A percentile compares a stretch with the other conserved stretches of the same genome.
These are phyloP conservation scores for Etheostoma spectabile DNA, from an alignment of 2,113 vertebrate species.

Conservation along the genomic window DNA sequence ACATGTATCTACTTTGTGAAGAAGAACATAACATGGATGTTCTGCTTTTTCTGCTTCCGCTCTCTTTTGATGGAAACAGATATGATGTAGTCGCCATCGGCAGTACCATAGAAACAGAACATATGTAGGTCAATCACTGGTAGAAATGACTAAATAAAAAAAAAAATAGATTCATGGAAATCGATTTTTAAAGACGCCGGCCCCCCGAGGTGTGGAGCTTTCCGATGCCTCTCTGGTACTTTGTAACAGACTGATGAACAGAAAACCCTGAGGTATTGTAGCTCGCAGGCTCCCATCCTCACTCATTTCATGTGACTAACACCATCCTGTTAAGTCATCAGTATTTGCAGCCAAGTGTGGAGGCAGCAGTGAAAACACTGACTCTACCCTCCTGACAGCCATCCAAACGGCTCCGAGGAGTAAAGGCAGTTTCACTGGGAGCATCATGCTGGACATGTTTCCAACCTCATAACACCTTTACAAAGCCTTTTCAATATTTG, in stretches of 20 bases:
- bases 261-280: background rate
- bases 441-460: background rate
- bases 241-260: too few relatives aligned
- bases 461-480: background rate
- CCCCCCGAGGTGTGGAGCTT: background rate
- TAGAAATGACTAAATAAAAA: too few relatives aligned
- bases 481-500: background rate
- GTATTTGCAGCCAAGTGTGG: slow-evolving; percentile 19
- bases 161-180: too few relatives aligned
- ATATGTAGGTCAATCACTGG: too few relatives aligned
- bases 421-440: too few relatives aligned
- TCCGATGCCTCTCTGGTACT: background rate
- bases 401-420: background rate
- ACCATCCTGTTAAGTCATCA: slow-evolving; percentile 45
- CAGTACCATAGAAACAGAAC: too few relatives aligned
- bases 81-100: too few relatives aligned
- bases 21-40: too few relatives aligned
- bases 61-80: too few relatives aligned
- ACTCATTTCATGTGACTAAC: slow-evolving; percentile 20
- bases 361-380: slow-evolving; percentile 23
- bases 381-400: background rate
- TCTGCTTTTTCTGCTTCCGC: too few relatives aligned
- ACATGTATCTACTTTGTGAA: too few relatives aligned
- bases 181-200: too few relatives aligned
- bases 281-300: background rate